phyloP scores from a whole-genome alignment of 2,888 invertebrate genomes.

The Megalurothrips usitatus region DNA sequence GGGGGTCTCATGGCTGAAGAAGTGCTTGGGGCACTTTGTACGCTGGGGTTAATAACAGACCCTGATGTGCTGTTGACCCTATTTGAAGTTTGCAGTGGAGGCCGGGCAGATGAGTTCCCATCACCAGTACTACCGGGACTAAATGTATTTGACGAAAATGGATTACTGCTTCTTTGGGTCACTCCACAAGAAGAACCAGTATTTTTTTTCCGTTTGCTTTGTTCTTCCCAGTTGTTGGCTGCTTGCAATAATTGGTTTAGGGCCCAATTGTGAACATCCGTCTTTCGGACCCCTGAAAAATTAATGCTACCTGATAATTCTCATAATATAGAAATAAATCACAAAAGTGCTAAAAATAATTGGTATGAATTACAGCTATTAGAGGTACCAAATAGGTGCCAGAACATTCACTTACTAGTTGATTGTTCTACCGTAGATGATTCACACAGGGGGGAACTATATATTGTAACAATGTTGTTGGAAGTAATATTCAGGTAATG shows the following conservation, averaged over 20 bases:
- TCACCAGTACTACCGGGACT: not conserved
- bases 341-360: too few relatives aligned
- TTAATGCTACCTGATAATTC: too few relatives aligned
- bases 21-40: too few relatives aligned
- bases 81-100: not conserved
- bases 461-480: slow-evolving; percentile 40
- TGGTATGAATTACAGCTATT: not conserved
- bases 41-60: too few relatives aligned
- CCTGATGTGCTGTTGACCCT: too few relatives aligned
- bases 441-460: slow-evolving; percentile 34
- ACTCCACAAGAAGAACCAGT: not conserved
- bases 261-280: not conserved
- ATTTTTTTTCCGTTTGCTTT: not conserved
- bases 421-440: not conserved
- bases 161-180: not conserved
- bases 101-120: not conserved
- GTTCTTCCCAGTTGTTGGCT: not conserved
- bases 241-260: not conserved
- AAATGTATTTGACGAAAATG: not conserved
- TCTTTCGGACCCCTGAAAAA: not conserved
- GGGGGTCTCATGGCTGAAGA: too few relatives aligned
- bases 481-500: slow-evolving; percentile 41
- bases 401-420: not conserved
- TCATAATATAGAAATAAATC: too few relatives aligned
- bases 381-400: not conserved